A percentile compares a stretch with the other conserved stretches of the same genome.
Evolutionary conservation across 2,113 vertebrate species (phyloP).

Genomic region (Daphoenositta chrysoptera): DNA sequence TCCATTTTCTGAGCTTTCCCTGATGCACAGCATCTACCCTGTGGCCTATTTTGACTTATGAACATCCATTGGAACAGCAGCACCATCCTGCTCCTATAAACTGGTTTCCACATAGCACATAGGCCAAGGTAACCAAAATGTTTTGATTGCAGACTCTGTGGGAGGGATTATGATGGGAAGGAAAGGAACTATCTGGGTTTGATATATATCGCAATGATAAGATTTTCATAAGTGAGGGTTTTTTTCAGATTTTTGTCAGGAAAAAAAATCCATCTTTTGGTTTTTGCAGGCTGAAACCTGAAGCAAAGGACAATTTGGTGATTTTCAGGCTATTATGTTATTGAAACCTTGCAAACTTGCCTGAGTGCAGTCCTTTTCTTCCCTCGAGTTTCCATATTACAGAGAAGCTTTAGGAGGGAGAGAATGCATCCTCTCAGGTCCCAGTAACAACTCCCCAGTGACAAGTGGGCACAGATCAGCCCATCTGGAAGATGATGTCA

Average conservation of each 20-base stretch:
- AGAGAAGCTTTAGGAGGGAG: not conserved
- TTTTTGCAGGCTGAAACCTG: not conserved
- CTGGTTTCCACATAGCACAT: not conserved
- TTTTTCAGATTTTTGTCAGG: not conserved
- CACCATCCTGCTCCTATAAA: not conserved
- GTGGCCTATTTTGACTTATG: rapidly evolving
- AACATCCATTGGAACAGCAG: not conserved
- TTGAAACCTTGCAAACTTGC: not conserved
- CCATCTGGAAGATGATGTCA: not conserved
- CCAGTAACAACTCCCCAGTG: not conserved
- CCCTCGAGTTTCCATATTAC: not conserved
- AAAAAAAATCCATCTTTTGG: not conserved
- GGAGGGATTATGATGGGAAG: not conserved
- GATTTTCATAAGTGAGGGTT: not conserved
- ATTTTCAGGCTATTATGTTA: not conserved
- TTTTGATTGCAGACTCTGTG: not conserved
- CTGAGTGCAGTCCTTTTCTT: not conserved
- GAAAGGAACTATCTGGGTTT: not conserved
- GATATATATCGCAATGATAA: not conserved
- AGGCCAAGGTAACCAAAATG: not conserved
- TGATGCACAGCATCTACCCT: not conserved
- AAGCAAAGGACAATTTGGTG: not conserved
- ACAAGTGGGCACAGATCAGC: not conserved
- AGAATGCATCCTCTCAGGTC: not conserved
- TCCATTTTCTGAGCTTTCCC: not conserved